phyloP scores from a whole-genome alignment of 1,140 invertebrate genomes.

The Amphibalanus amphitrite region DNA sequence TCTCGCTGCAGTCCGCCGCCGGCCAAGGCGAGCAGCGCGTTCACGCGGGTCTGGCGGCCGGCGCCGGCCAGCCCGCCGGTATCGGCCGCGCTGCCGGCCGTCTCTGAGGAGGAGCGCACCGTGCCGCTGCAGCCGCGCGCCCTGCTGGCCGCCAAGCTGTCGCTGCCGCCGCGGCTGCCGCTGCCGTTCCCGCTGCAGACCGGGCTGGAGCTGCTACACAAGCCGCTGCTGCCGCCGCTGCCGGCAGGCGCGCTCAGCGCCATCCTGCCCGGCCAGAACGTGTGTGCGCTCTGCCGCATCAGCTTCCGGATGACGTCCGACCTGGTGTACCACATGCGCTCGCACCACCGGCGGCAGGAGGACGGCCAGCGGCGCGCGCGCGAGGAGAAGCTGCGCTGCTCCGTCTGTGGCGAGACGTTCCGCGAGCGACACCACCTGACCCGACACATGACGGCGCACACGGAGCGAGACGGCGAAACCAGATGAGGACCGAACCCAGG shows the following conservation, averaged over 20 bases:
- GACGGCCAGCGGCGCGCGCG: slow-evolving; percentile 54
- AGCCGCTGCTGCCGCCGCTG: slow-evolving; percentile 52
- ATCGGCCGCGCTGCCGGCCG: slow-evolving; percentile 27
- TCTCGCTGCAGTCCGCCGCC: slow-evolving; percentile 29
- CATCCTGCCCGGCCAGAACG: slow-evolving; percentile 74
- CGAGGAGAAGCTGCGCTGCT: slow-evolving; percentile 72
- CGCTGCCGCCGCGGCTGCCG: slow-evolving; percentile 1
- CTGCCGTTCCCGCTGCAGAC: slow-evolving; percentile 14
- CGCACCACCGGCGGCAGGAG: slow-evolving; percentile 70
- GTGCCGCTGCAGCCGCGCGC: slow-evolving; percentile 11
- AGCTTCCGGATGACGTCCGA: slow-evolving; percentile 96
- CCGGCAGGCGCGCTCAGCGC: slow-evolving; percentile 54
- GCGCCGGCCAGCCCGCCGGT: slow-evolving; percentile 13
- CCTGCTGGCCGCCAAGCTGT: slow-evolving; percentile 13
- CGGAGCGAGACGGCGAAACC: slow-evolving; percentile 39
- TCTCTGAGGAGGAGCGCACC: slow-evolving; percentile 12
- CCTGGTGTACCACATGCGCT: slow-evolving; percentile 93
- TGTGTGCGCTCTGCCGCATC: slow-evolving; percentile 94
- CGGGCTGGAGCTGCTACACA: slow-evolving; percentile 19
- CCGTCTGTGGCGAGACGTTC: slow-evolving; percentile 88
- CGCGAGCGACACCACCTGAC: slow-evolving; percentile 89
- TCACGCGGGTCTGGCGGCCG: slow-evolving; percentile 4
- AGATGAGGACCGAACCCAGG: too few relatives aligned
- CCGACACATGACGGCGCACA: slow-evolving; percentile 80
- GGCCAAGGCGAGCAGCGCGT: slow-evolving; percentile 10